A percentile compares a stretch with the other conserved stretches of the same genome.
Conservation (phyloP, 2,888 invertebrate species). For the Phalera bucephala region DNA sequence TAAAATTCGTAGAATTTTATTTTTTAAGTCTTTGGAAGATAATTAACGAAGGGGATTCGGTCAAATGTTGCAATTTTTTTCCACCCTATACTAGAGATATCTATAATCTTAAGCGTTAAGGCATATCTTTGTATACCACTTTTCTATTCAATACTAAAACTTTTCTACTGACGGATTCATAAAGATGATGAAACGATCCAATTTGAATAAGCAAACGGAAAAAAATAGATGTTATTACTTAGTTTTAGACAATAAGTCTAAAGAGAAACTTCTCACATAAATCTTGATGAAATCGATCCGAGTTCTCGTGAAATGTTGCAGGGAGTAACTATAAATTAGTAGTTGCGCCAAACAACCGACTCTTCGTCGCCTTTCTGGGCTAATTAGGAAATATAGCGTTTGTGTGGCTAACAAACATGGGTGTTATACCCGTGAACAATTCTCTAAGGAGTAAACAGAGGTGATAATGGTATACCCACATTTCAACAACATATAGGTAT, state of each 20-base stretch:
- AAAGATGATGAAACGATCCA: background rate
- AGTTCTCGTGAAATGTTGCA: conserved; percentile 32
- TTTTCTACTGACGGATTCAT: background rate
- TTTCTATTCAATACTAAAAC: too few relatives aligned
- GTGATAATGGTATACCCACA: too few relatives aligned
- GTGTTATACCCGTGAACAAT: too few relatives aligned
- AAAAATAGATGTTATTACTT: conserved; percentile 9
- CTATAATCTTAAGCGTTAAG: too few relatives aligned
- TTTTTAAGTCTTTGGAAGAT: too few relatives aligned
- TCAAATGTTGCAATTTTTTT: too few relatives aligned
- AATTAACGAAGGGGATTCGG: too few relatives aligned
- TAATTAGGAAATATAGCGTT: conserved; percentile 63
- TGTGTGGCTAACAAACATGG: conserved; percentile 55
- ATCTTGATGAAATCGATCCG: conserved; percentile 33
- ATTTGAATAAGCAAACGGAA: conserved; percentile 1
- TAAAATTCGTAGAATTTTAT: too few relatives aligned
- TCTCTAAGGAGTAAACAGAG: too few relatives aligned
- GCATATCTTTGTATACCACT: too few relatives aligned
- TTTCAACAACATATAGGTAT: too few relatives aligned
- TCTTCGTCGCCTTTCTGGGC: conserved; percentile 52
- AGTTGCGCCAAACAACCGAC: conserved; percentile 37
- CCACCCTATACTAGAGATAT: too few relatives aligned
- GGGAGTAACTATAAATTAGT: conserved; percentile 31
- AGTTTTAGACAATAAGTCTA: conserved; percentile 17
- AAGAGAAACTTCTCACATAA: conserved; percentile 34